These are phyloP conservation scores for Caenorhabditis inopinata DNA, from an alignment of 1,140 invertebrate species.

Conservation along the genomic window DNA sequence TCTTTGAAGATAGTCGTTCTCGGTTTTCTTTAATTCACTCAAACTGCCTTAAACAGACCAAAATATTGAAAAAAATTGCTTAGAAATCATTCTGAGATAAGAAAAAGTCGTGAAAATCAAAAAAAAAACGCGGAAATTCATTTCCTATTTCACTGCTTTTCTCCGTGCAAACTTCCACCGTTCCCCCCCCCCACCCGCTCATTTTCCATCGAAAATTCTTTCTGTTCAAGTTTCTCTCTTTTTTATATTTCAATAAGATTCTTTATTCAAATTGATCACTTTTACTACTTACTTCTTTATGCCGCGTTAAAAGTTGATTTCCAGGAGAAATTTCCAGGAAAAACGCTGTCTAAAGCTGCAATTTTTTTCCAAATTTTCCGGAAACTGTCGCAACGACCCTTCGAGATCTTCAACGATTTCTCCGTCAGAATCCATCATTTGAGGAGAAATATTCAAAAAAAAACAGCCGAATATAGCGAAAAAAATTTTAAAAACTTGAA, in stretches of 20 bases:
- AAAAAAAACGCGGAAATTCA: not conserved
- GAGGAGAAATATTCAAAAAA: too few species aligned
- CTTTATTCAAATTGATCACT: not conserved
- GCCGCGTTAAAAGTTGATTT: too few species aligned
- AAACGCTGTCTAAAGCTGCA: too few species aligned
- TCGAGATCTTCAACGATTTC: too few species aligned
- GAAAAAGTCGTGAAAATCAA: not conserved
- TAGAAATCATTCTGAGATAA: not conserved
- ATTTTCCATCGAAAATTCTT: slow-evolving; percentile 4
- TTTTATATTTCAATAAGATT: slow-evolving; percentile 5
- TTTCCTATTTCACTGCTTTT: slow-evolving; percentile 21
- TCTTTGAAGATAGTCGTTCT: slow-evolving; percentile 4
- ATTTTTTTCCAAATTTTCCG: too few species aligned
- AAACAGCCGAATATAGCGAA: too few species aligned
- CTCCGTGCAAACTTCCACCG: too few species aligned
- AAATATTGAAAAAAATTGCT: not conserved
- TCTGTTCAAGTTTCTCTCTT: not conserved
- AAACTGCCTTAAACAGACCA: slow-evolving; percentile 23
- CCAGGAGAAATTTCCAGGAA: too few species aligned
- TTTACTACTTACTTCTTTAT: too few species aligned
- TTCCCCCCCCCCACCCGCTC: not conserved
- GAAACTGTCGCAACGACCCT: too few species aligned
- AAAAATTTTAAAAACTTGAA: too few species aligned
- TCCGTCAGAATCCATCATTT: too few species aligned
- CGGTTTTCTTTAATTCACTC: not conserved